Percentiles rank a stretch among this genome's conserved stretches.
Conservation (phyloP, 1,140 invertebrate genomes). For the Hormaphis cornu region DNA sequence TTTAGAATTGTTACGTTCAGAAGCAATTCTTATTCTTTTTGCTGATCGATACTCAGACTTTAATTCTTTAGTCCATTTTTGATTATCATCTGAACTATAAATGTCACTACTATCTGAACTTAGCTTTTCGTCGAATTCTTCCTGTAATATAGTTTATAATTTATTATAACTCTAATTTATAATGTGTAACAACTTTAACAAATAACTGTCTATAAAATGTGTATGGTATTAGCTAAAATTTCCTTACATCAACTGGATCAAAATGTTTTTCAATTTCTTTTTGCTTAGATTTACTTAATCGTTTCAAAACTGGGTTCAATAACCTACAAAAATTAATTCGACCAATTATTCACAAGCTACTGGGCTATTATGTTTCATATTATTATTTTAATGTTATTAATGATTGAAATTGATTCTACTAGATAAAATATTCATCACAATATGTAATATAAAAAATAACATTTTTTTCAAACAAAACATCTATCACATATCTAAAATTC, state of each 20-base stretch:
- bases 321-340: slow-evolving; percentile 45
- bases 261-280: slow-evolving; percentile 50
- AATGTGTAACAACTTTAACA: not conserved
- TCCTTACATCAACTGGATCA: slow-evolving; percentile 46
- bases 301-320: slow-evolving; percentile 81
- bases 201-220: not conserved
- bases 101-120: slow-evolving; percentile 44
- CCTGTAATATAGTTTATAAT: slow-evolving; percentile 35
- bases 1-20: slow-evolving; percentile 42
- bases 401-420: no score
- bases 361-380: not conserved
- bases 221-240: not conserved
- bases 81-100: slow-evolving; percentile 62
- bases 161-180: not conserved
- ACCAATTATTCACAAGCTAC: not conserved
- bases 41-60: slow-evolving; percentile 55
- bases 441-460: no score
- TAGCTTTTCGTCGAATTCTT: slow-evolving; percentile 42
- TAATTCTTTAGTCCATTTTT: slow-evolving; percentile 65
- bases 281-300: slow-evolving; percentile 58
- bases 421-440: no score
- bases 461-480: no score
- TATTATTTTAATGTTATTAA: no score
- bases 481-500: no score
- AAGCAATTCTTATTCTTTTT: slow-evolving; percentile 42